Base-by-base conservation (phyloP, 2,113 vertebrate genomes). In the Pagrus major region DNA sequence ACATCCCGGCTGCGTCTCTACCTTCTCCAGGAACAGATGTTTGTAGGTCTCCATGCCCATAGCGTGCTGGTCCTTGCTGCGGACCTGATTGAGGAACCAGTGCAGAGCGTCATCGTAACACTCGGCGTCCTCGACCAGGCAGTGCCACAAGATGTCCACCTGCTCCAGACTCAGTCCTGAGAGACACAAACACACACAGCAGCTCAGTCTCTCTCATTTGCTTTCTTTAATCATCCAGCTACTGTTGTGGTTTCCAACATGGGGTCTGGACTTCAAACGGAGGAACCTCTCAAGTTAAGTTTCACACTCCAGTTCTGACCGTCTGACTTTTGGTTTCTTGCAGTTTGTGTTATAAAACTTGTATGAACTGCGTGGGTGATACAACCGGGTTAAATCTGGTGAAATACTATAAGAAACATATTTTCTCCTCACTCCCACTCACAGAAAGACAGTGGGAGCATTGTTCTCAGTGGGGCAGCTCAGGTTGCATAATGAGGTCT, bases 11-110 rank as follows among this genome's bases (percentile, higher is more conserved):
- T 12, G n/a, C 1, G 16, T 14, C 9, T 11, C 75, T 67, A 99
- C 98, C 97, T 99, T 99, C 92, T 99, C 98, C 86, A 99, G 91
- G 91, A 99, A 99, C 63, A 99, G 97, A 90, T 99, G 98, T 47
- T 99, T 99, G 88, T 99, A 99, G 2, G 97, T 99, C 94, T 99
- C 98, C 97, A 99, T 99, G 72, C 98, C 98, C 98, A 99, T 99
- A 1, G 98, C 98, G 29, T 99, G 98, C 86, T 99, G 98, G 94
- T 99, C 98, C 93, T 99, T 99, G 92, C 97, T 99, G 93, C 98
- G 96, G 66, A 99, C 98, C 96, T 99, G 98, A 83, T 99, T 99
- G 91, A 99, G 95, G 91, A 99, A 99, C 98, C 98, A 99, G 81
- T 99, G 97, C 55, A 99, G 94, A 2, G 98, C 98, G 87, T 99